A percentile compares a stretch with the other conserved stretches of the same genome.
phyloP scores from a whole-genome alignment of 2,113 vertebrate genomes.

The Leptosomus discolor region DNA sequence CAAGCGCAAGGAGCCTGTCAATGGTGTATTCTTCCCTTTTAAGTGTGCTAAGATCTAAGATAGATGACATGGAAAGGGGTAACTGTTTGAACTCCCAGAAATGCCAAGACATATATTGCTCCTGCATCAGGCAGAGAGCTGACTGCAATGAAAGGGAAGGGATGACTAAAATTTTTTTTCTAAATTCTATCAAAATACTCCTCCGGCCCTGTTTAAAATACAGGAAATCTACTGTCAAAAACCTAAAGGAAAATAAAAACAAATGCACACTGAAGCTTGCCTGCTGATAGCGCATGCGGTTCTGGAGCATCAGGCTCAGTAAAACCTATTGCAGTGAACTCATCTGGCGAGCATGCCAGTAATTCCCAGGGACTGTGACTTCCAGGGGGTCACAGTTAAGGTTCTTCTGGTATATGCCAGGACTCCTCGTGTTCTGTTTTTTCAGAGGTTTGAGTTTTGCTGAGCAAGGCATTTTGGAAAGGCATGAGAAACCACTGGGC shows the following conservation, averaged over 20 bases:
- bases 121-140: neutral
- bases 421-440: neutral
- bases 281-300: neutral
- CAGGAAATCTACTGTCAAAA: neutral
- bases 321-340: neutral
- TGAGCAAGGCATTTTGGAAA: constrained; percentile 5
- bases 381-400: neutral
- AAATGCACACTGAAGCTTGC: neutral
- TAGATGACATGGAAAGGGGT: neutral
- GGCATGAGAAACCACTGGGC: neutral
- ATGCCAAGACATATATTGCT: neutral
- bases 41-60: neutral
- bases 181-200: neutral
- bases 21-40: neutral
- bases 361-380: neutral
- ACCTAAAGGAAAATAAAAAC: neutral
- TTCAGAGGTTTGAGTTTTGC: neutral
- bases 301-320: neutral
- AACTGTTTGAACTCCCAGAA: neutral
- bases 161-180: neutral
- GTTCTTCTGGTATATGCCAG: neutral
- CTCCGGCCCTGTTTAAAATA: neutral
- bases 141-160: neutral
- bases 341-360: neutral
- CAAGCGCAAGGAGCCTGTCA: neutral